Percentiles rank a stretch among this genome's conserved stretches.
Conservation (phyloP, 2,113 vertebrate species). For the Bufo bufo region DNA sequence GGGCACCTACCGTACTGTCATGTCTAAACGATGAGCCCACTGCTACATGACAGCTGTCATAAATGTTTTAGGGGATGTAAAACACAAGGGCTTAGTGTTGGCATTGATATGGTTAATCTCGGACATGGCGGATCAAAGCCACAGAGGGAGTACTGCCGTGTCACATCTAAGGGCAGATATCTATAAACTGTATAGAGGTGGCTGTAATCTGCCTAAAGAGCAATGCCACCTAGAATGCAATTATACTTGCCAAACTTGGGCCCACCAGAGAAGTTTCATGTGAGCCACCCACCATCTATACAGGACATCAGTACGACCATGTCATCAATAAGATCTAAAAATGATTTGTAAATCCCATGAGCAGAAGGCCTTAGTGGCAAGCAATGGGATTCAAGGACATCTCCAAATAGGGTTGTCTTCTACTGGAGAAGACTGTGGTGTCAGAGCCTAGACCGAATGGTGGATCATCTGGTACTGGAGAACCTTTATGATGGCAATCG, state of each 20-base stretch:
- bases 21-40: neutral
- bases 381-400: neutral
- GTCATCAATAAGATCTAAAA: neutral
- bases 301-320: neutral
- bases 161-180: neutral
- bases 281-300: neutral
- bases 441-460: no score
- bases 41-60: neutral
- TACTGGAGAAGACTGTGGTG: neutral
- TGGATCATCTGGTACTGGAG: no score
- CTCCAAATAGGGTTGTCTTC: neutral
- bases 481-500: no score
- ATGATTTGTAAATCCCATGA: neutral
- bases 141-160: neutral
- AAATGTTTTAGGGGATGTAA: conserved; percentile 25
- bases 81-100: neutral
- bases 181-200: neutral
- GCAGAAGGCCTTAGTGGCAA: neutral
- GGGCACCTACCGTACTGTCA: neutral
- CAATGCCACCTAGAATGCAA: neutral
- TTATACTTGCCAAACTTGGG: neutral
- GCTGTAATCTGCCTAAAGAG: neutral
- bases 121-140: neutral
- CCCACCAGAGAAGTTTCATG: neutral
- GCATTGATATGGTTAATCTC: neutral